A percentile compares a stretch with the other conserved stretches of the same genome.
Conservation (phyloP, 2,113 vertebrate species). For the Leiothrix lutea region DNA sequence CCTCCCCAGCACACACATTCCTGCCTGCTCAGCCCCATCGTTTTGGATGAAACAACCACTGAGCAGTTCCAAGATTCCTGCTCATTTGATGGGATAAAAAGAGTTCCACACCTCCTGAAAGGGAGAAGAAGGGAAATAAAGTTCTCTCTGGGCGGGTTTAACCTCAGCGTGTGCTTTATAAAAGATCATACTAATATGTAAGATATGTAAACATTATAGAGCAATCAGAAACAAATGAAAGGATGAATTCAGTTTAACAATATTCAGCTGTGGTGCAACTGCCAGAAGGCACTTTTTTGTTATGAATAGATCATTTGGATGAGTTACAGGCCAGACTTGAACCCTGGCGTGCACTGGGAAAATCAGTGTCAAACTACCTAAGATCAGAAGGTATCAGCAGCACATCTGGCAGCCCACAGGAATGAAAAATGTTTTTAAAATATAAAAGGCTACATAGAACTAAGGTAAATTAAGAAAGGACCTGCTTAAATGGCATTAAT, state of each 20-base stretch:
- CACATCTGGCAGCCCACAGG: slow-evolving; percentile 58
- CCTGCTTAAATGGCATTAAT: slow-evolving; percentile 16
- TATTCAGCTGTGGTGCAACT: slow-evolving; percentile 71
- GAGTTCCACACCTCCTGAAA: slow-evolving; percentile 5
- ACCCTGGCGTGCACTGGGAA: slow-evolving; percentile 22
- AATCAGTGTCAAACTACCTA: slow-evolving; percentile 46
- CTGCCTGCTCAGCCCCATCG: background rate
- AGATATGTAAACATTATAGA: slow-evolving; percentile 77
- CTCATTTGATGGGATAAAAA: background rate
- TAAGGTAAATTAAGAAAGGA: background rate
- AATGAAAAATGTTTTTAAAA: slow-evolving; percentile 42
- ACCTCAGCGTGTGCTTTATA: slow-evolving; percentile 45
- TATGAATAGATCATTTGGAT: slow-evolving; percentile 70
- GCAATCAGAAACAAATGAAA: slow-evolving; percentile 76
- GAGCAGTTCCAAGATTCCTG: background rate
- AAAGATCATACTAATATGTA: slow-evolving; percentile 66
- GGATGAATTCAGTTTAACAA: slow-evolving; percentile 64
- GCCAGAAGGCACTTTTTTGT: slow-evolving; percentile 74
- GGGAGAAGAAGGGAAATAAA: background rate
- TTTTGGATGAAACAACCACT: background rate
- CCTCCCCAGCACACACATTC: background rate
- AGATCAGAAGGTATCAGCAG: slow-evolving; percentile 49
- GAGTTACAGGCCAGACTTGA: slow-evolving; percentile 65
- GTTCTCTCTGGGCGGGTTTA: slow-evolving; percentile 27
- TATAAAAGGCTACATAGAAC: background rate